Evolutionary conservation across 2,797 vertebrate species (phyloP).

Genomic region (Xerus rutilus): DNA sequence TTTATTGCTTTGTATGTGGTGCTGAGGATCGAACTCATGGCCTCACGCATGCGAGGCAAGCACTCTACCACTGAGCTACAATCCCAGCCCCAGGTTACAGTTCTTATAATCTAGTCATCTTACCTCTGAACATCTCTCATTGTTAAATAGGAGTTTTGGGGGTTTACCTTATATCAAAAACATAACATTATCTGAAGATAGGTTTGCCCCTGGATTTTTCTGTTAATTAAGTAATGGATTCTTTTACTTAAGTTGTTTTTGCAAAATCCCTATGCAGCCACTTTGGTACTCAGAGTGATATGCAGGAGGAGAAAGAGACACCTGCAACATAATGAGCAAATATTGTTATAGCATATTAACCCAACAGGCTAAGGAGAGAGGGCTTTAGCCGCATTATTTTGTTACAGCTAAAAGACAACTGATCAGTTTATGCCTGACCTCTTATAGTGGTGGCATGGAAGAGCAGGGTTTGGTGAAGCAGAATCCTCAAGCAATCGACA

Average conservation of each 20-base stretch:
- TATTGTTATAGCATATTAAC: background rate
- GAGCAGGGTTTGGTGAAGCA: background rate
- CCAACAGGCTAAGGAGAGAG: background rate
- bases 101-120: too few species aligned
- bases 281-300: background rate
- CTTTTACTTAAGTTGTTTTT: constrained; percentile 25
- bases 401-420: background rate
- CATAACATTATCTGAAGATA: background rate
- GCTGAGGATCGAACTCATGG: too few species aligned
- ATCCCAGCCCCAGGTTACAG: too few species aligned
- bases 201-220: background rate
- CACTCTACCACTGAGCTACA: too few species aligned
- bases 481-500: background rate
- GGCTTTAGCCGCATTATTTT: background rate
- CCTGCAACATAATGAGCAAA: background rate
- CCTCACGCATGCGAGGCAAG: too few species aligned
- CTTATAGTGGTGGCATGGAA: background rate
- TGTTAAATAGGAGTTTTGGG: too few species aligned
- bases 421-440: background rate
- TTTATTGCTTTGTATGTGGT: too few species aligned
- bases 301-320: background rate
- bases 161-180: too few species aligned
- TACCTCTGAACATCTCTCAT: too few species aligned
- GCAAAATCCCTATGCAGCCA: background rate
- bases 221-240: background rate